A percentile compares a stretch with the other conserved stretches of the same genome.
Evolutionary conservation across 1,140 invertebrate species (phyloP).

Genomic region (Druon quercuslanigerum): DNA sequence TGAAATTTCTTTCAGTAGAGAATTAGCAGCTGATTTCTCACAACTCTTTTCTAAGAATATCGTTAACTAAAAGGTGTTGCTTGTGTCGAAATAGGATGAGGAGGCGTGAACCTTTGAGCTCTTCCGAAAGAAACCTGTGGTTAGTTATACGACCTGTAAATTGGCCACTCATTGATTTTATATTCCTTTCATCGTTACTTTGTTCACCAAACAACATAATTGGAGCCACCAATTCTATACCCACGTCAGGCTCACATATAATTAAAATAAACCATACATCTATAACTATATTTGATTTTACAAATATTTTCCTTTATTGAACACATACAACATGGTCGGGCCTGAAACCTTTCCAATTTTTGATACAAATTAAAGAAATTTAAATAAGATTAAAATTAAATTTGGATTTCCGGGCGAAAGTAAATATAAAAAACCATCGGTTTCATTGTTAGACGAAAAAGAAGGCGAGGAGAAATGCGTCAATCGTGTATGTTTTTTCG

Average conservation of each 20-base stretch:
- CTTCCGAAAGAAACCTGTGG: not conserved
- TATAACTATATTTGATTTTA: not conserved
- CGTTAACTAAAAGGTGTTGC: slow-evolving; percentile 5
- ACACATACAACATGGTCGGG: too few species aligned
- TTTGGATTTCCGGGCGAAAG: too few species aligned
- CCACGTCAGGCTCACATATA: not conserved
- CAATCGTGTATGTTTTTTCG: too few species aligned
- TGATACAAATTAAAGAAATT: too few species aligned
- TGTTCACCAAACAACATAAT: slow-evolving; percentile 1
- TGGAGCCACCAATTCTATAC: not conserved
- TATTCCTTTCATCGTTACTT: not conserved
- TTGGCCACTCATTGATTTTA: slow-evolving; percentile 6
- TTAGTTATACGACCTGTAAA: not conserved
- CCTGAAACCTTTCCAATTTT: too few species aligned
- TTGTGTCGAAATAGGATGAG: not conserved
- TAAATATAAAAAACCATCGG: too few species aligned
- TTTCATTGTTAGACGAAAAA: too few species aligned
- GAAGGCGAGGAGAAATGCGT: too few species aligned
- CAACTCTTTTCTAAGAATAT: slow-evolving; percentile 1
- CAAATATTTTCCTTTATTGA: not conserved
- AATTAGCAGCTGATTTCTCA: too few species aligned
- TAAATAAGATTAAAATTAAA: too few species aligned
- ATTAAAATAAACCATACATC: not conserved
- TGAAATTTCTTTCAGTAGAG: too few species aligned
- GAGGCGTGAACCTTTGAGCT: slow-evolving; percentile 10